Evolutionary conservation across 2,113 vertebrate genomes (phyloP).

Genomic region (Lipophrys pholis): DNA sequence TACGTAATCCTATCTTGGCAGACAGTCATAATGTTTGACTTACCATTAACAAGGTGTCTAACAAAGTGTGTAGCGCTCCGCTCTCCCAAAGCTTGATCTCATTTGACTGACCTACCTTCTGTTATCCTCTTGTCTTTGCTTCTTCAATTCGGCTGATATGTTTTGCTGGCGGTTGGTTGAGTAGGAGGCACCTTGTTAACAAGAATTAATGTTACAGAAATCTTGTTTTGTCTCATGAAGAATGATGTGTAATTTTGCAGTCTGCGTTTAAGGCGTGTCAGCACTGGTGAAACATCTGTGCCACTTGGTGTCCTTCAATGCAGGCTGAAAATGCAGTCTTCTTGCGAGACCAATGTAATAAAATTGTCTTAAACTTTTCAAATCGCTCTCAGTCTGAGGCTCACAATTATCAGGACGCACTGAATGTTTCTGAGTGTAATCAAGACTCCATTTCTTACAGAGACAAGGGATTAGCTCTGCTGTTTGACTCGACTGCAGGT

Average conservation of each 20-base stretch:
- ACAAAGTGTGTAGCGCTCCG: constrained; percentile 46
- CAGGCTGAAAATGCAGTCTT: too few species aligned
- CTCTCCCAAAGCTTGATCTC: constrained; percentile 51
- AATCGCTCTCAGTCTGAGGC: too few species aligned
- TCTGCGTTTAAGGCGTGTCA: too few species aligned
- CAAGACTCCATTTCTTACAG: neutral
- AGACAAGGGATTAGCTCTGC: neutral
- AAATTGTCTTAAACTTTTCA: too few species aligned
- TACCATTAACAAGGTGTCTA: constrained; percentile 63
- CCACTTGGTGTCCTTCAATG: too few species aligned
- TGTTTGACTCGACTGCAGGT: neutral
- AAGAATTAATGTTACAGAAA: constrained; percentile 25
- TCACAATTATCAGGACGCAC: constrained; percentile 23
- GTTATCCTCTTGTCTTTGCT: constrained; percentile 4
- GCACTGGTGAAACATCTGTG: too few species aligned
- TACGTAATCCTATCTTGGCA: constrained; percentile 32
- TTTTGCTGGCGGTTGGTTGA: neutral
- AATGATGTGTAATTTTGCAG: too few species aligned
- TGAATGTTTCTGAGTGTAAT: neutral
- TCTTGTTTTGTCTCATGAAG: too few species aligned
- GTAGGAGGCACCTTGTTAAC: constrained; percentile 20
- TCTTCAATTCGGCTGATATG: constrained; percentile 10
- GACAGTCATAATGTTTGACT: constrained; percentile 46
- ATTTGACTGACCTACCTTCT: constrained; percentile 33
- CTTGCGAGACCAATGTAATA: too few species aligned